These are phyloP conservation scores for Hypomecis atomaria DNA, from an alignment of 2,888 invertebrate genomes.

Conservation along the genomic window DNA sequence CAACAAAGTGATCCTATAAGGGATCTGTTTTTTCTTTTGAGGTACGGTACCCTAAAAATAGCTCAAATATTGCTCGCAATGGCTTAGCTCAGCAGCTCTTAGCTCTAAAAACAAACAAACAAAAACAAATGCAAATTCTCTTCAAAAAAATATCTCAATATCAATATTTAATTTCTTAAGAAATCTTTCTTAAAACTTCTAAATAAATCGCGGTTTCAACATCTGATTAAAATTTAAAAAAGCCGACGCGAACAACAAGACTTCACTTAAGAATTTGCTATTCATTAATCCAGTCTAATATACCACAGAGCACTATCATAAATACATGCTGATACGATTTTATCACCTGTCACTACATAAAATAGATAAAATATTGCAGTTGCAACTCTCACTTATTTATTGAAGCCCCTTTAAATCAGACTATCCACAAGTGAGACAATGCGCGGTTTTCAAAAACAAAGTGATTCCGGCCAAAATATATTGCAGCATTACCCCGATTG, in stretches of 20 bases:
- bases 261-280: neutral
- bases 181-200: too few species aligned
- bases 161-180: too few species aligned
- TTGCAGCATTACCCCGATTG: slow-evolving; percentile 42
- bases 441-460: slow-evolving; percentile 39
- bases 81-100: too few species aligned
- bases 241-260: neutral
- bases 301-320: neutral
- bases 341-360: slow-evolving; percentile 27
- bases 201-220: too few species aligned
- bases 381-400: slow-evolving; percentile 10
- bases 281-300: slow-evolving; percentile 1
- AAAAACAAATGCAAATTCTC: too few species aligned
- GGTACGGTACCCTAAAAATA: too few species aligned
- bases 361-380: slow-evolving; percentile 11
- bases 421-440: slow-evolving; percentile 21
- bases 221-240: neutral
- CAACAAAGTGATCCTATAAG: too few species aligned
- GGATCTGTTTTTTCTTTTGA: too few species aligned
- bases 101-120: too few species aligned
- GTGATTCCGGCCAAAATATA: slow-evolving; percentile 46
- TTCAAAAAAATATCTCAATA: too few species aligned
- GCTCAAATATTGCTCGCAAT: too few species aligned
- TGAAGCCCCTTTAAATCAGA: slow-evolving; percentile 16
- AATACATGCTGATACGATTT: neutral